phyloP scores from a whole-genome alignment of 2,797 vertebrate genomes.

The Taenioides sp. region DNA sequence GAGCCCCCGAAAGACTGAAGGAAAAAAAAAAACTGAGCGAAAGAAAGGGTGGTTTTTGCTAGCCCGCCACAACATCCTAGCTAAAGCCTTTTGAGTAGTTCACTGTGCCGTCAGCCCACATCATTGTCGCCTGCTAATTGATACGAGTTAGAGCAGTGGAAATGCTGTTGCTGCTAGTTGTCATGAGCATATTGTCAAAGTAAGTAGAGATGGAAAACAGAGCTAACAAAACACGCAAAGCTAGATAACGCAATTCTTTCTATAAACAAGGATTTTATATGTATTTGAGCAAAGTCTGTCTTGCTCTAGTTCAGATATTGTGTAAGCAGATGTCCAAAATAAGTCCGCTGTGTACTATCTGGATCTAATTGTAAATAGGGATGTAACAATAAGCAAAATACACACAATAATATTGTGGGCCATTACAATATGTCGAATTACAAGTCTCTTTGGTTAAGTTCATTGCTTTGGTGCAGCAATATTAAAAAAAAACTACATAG shows the following conservation, averaged over 20 bases:
- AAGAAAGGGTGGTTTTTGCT: constrained; percentile 84
- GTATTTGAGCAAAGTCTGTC: no score
- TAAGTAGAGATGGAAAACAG: neutral
- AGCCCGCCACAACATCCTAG: neutral
- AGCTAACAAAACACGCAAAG: no score
- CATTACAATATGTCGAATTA: no score
- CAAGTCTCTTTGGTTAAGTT: no score
- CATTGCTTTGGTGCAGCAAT: no score
- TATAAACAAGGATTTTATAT: neutral
- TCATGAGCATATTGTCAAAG: constrained; percentile 24
- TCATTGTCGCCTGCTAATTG: constrained; percentile 92
- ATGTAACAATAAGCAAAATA: no score
- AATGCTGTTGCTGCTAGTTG: constrained; percentile 69
- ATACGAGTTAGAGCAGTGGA: constrained; percentile 95
- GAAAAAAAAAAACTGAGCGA: constrained; percentile 57
- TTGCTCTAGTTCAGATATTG: no score
- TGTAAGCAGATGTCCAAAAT: no score
- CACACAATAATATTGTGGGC: no score
- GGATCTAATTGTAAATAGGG: no score
- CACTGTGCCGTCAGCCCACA: constrained; percentile 88
- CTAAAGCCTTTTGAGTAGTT: constrained; percentile 77
- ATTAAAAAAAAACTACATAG: no score
- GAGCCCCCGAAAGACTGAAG: constrained; percentile 79
- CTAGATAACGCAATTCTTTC: neutral
- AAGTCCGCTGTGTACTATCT: no score